A percentile compares a stretch with the other conserved stretches of the same genome.
Evolutionary conservation across 2,888 invertebrate species (phyloP).

Genomic region (Neoitamus cyanurus): DNA sequence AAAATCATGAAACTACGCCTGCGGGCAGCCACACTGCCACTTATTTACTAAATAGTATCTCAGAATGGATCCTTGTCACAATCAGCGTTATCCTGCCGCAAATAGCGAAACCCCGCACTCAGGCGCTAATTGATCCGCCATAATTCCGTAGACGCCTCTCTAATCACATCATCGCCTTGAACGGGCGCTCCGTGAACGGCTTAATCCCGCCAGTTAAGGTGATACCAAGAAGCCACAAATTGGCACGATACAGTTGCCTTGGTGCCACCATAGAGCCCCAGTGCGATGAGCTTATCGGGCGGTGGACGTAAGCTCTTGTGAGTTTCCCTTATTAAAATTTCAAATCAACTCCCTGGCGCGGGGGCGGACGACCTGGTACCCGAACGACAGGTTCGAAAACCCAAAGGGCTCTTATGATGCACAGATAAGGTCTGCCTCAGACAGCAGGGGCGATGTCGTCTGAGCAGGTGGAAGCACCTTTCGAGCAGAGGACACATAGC

Average conservation of each 20-base stretch:
- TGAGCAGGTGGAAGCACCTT: neutral
- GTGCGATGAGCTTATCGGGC: neutral
- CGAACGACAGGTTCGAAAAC: neutral
- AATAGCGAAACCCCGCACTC: neutral
- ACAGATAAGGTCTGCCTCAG: slow-evolving; percentile 11
- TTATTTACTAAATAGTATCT: neutral
- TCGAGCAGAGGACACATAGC: neutral
- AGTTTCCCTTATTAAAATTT: slow-evolving; percentile 34
- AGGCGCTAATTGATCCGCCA: slow-evolving; percentile 15
- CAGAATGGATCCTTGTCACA: neutral
- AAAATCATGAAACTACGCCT: too few relatives aligned
- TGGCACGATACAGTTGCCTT: neutral
- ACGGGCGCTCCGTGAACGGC: neutral
- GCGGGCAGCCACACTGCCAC: neutral
- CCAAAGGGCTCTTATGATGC: neutral
- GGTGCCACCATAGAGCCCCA: neutral
- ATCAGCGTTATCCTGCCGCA: neutral
- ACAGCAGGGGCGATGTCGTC: neutral
- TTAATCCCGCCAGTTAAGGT: slow-evolving; percentile 14
- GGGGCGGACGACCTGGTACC: neutral
- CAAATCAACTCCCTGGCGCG: neutral
- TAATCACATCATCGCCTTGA: slow-evolving; percentile 29
- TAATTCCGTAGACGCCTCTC: neutral
- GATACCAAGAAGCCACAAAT: slow-evolving; percentile 29
- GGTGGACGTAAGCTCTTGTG: slow-evolving; percentile 13